A percentile compares a stretch with the other conserved stretches of the same genome.
Conservation (phyloP, 2,888 invertebrate species). For the Scaptomyza reducta region DNA sequence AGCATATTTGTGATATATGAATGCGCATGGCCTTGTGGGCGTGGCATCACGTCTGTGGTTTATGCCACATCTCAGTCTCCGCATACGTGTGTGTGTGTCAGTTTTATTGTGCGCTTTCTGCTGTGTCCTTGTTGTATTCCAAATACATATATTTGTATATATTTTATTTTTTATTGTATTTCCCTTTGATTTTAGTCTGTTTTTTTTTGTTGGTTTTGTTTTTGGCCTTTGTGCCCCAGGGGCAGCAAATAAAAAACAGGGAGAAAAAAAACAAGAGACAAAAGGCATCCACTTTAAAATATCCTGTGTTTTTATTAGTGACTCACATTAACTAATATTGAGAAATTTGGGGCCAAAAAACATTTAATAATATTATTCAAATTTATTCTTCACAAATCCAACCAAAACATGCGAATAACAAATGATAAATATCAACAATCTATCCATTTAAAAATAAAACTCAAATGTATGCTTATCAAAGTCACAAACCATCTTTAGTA, state of each 20-base stretch:
- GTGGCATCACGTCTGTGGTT: constrained; percentile 71
- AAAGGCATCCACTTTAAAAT: not conserved
- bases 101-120: constrained; percentile 63
- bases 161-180: constrained; percentile 54
- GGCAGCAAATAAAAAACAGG: constrained; percentile 16
- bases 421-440: too few species aligned
- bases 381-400: too few species aligned
- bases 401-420: too few species aligned
- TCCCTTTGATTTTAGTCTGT: constrained; percentile 62
- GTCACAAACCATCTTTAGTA: too few species aligned
- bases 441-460: too few species aligned
- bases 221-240: constrained; percentile 34
- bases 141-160: constrained; percentile 11
- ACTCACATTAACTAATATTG: not conserved
- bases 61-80: constrained; percentile 41
- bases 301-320: not conserved
- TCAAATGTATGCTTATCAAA: too few species aligned
- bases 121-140: constrained; percentile 37
- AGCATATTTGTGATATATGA: constrained; percentile 77
- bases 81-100: constrained; percentile 36
- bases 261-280: not conserved
- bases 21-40: constrained; percentile 60
- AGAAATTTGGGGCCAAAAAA: not conserved
- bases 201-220: constrained; percentile 35
- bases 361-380: too few species aligned